A percentile compares a stretch with the other conserved stretches of the same genome.
phyloP scores from a whole-genome alignment of 2,888 invertebrate species.

The Rhorus exstirpatorius region DNA sequence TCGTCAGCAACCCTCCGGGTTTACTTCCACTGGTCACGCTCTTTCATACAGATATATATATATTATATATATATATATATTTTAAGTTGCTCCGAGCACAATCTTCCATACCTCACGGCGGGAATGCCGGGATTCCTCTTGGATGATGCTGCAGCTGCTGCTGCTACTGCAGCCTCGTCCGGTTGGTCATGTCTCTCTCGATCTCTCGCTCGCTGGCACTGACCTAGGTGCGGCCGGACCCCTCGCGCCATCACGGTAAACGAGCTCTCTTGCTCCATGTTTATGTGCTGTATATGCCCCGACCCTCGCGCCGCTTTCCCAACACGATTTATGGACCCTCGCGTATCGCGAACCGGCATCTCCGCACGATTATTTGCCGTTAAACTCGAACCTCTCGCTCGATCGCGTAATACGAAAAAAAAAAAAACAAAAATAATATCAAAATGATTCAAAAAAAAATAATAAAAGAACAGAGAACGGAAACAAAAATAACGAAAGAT shows the following conservation, averaged over 20 bases:
- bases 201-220: constrained; percentile 76
- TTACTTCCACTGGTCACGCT: background rate
- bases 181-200: constrained; percentile 56
- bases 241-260: constrained; percentile 77
- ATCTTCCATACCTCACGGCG: constrained; percentile 69
- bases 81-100: constrained; percentile 18
- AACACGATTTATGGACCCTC: constrained; percentile 81
- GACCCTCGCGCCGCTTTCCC: constrained; percentile 57
- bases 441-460: constrained; percentile 51
- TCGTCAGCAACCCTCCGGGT: constrained; percentile 60
- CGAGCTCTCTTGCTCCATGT: constrained; percentile 50
- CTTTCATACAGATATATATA: constrained; percentile 11
- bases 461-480: constrained; percentile 23
- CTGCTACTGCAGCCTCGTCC: constrained; percentile 42
- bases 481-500: constrained; percentile 52
- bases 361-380: constrained; percentile 85
- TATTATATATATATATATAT: background rate
- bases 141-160: constrained; percentile 47
- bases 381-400: constrained; percentile 82
- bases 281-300: constrained; percentile 3
- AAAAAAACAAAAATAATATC: constrained; percentile 52
- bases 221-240: constrained; percentile 81
- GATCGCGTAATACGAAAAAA: constrained; percentile 50
- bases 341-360: constrained; percentile 84
- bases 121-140: constrained; percentile 63